Base-by-base conservation (phyloP, 2,797 vertebrate genomes). In the Avahi laniger region DNA sequence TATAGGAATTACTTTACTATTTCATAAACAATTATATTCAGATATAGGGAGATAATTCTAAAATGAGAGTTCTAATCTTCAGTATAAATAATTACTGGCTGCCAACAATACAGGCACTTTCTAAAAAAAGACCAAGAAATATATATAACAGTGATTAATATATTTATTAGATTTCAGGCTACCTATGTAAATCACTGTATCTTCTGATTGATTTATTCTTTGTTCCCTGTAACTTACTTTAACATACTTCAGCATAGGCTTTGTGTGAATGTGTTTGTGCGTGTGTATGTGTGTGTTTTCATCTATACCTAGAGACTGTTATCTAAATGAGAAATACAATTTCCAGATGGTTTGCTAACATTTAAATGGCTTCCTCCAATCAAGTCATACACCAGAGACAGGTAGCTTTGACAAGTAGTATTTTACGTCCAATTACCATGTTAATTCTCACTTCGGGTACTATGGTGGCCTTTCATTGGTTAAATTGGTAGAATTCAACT, bases 11-110 rank as follows among this genome's bases (percentile, higher is more conserved):
- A 7, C 24, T 86, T 76, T 33, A 28, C 24, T 54, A 2, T 83
- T 81, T 97, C 50, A 84, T 46, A 75, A 93, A 83, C 2, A 76
- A 65, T 83, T n/a, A 46, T 73, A 57, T n/a, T 92, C 28, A 73
- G 33, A 85, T 87, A 43, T 14, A 5, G 18, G 26, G 28, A 69
- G 7, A 72, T 33, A 18, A 78, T 70, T 91, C 72, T 50, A 50
- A 88, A 93, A 59, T 43, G 33, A 7, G 87, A 72, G 9, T 63
- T 81, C 69, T 30, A 38, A 18, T 13, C n/a, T 84, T 94, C 69
- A n/a, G 11, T 10, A 4, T 87, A 79, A 96, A 65, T 73, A 95
- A 69, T 33, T 91, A 24, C 52, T 73, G 30, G 14, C 41, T 73
- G 54, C 12, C 24, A 24, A 50, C 6, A 84, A 54, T 35, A 38